Base-by-base conservation (phyloP, 2,888 invertebrate species). In the Diadromus collaris region DNA sequence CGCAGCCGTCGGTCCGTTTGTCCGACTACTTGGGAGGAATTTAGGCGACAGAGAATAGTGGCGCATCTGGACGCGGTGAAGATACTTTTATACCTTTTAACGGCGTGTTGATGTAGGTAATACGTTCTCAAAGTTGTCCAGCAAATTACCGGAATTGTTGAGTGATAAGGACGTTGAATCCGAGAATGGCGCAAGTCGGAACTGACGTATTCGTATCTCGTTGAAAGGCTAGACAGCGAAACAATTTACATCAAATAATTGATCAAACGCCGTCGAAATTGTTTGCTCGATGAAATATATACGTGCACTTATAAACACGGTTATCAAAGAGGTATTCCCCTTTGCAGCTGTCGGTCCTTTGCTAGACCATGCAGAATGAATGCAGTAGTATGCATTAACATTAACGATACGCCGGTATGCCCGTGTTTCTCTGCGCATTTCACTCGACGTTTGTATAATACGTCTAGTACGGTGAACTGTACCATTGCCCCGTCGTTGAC, bases 241-340 rank as follows among this genome's bases (percentile, higher is more conserved):
- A 38, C n/a, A 41, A 73, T 78, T 63, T n/a, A 27, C 54, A 2
- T 34, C 65, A 78, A 75, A 70, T 78, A 44, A 70, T 44, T 38
- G 75, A 78, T 78, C 67, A 67, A 75, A 75, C 60, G 70, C 29
- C 5, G 38, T 19, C 27, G 60, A 65, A 70, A 71, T 56, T 27
- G 61, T 44, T 56, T 19, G 21, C 58, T 13, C 1, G 24, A 16
- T 38, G 41, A 68, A 34, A 24, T 16, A 10, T 10, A 54, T 21
- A 24, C 13, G 51, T 34, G 24, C n/a, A 19, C 1, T 13, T 3
- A 13, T 4, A 13, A 10, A 10, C 21, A 10, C 10, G 21, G 21
- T 29, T 56, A 24, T n/a, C 38, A 5, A 19, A 24, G 24, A 2
- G 54, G 54, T 54, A 56, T 68, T 41, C 67, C 9, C 16, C 24